Percentiles rank a stretch among this genome's conserved stretches.
phyloP scores from a whole-genome alignment of 2,113 vertebrate species.

The Ploceus nigricollis region DNA sequence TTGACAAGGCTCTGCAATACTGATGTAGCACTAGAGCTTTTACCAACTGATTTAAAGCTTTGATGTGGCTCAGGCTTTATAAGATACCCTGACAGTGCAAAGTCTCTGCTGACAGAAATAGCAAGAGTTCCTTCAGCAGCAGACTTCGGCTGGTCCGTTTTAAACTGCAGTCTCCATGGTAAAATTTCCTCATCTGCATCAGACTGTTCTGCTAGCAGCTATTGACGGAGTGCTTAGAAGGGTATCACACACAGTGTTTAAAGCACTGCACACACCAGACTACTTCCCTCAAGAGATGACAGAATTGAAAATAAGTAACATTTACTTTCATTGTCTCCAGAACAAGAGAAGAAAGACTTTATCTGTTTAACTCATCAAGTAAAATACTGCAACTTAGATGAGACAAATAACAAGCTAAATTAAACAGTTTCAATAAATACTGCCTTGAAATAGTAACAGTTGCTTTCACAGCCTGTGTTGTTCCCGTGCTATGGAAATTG shows the following conservation, averaged over 20 bases:
- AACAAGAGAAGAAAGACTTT: background rate
- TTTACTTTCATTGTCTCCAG: background rate
- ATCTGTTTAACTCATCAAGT: background rate
- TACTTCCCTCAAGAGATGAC: background rate
- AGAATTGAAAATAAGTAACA: background rate
- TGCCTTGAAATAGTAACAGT: background rate
- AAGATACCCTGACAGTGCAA: background rate
- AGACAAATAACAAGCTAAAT: background rate
- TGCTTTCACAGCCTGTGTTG: background rate
- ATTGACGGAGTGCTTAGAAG: background rate
- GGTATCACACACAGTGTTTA: background rate
- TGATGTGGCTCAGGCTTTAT: slow-evolving; percentile 21
- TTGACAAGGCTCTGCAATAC: background rate
- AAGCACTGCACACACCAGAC: background rate
- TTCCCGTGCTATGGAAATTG: background rate
- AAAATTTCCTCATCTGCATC: background rate
- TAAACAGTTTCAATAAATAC: background rate
- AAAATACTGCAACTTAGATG: background rate
- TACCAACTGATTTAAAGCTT: background rate
- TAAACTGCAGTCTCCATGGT: background rate
- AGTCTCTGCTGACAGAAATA: background rate
- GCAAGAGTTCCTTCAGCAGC: background rate
- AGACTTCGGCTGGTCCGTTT: background rate
- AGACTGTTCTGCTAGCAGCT: background rate
- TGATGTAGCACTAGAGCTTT: background rate